Evolutionary conservation across 2,797 vertebrate species (phyloP), one percentile per base, ranked within the genome.

Genomic region (Chromis chromis): DNA sequence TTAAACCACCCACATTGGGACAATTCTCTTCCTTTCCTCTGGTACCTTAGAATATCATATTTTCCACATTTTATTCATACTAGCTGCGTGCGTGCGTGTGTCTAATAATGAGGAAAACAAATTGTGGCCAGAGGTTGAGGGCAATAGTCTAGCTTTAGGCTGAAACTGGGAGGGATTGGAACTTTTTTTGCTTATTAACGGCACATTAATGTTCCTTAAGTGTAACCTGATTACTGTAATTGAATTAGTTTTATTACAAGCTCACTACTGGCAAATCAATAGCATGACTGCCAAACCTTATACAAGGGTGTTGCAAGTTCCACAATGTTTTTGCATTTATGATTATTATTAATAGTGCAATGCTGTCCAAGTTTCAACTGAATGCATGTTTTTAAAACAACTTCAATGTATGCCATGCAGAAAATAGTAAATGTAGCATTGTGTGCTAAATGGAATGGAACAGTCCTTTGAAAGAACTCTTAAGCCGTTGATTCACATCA

Each of bases 381-480:
- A 40, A 28, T 58, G 8, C 17, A 59, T 66, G 8, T 31, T 74
- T 74, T 72, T 49, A n/a, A 71, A 68, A 71, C 44, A 64, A 40
- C 25, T 44, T 52, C 3, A n/a, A n/a, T 58, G 16, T 28, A 22
- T 60, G 61, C 39, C 49, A 49, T 44, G 56, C 1, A 54, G 21
- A 71, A 61, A 44, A 60, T 7, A 50, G 11, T 77, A 36, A 68
- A 72, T 59, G 42, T 64, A 60, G 27, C 46, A 39, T 81, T 40
- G 19, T 22, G 61, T 62, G 39, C 44, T 19, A 61, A 84, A 79
- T 56, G 17, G 50, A 81, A 73, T 16, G 50, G 44, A 68, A 78
- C 70, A 58, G 40, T 80, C 73, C 1, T 71, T 62, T 74, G 39
- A 74, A 56, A 61, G 14, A 56, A 56, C 62, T 76, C 44, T 48